These are phyloP conservation scores for Valencia hispanica DNA, from an alignment of 2,797 vertebrate species.

Conservation along the genomic window DNA sequence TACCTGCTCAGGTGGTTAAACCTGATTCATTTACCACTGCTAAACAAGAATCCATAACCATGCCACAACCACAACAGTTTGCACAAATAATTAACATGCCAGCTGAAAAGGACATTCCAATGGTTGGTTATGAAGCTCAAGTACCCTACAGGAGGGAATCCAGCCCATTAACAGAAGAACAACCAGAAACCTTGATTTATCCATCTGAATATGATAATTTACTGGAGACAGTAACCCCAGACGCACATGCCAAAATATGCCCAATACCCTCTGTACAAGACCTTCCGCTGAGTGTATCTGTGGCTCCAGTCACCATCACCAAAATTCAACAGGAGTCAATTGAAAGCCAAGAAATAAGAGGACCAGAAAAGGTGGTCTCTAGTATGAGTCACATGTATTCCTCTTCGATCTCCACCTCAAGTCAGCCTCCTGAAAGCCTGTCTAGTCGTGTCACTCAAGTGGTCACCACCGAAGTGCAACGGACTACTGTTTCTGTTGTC, in stretches of 20 bases:
- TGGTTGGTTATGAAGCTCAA: conserved; percentile 45
- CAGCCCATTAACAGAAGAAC: conserved; percentile 50
- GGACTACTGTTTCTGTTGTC: conserved; percentile 83
- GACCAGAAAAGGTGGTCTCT: conserved; percentile 82
- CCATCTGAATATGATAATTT: conserved; percentile 69
- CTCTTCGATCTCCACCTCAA: conserved; percentile 82
- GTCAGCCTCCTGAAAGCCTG: conserved; percentile 74
- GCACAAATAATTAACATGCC: conserved; percentile 61
- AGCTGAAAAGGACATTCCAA: conserved; percentile 64
- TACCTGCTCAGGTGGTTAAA: conserved; percentile 54
- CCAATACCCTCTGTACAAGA: conserved; percentile 61
- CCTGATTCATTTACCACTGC: conserved; percentile 60
- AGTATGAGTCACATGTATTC: conserved; percentile 85
- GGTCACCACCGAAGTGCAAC: conserved; percentile 85
- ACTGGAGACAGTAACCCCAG: conserved; percentile 67
- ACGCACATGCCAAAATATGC: conserved; percentile 60
- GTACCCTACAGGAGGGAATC: conserved; percentile 54
- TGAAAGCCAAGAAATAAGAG: conserved; percentile 83
- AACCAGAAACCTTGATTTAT: conserved; percentile 58
- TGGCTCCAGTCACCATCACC: conserved; percentile 80
- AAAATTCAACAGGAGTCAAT: conserved; percentile 79
- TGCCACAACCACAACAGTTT: conserved; percentile 55
- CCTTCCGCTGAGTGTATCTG: conserved; percentile 52
- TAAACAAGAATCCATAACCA: conserved; percentile 67
- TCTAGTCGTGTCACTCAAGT: conserved; percentile 84